Evolutionary conservation across 2,797 vertebrate genomes (phyloP).

Genomic region (Sparidentex hasta): DNA sequence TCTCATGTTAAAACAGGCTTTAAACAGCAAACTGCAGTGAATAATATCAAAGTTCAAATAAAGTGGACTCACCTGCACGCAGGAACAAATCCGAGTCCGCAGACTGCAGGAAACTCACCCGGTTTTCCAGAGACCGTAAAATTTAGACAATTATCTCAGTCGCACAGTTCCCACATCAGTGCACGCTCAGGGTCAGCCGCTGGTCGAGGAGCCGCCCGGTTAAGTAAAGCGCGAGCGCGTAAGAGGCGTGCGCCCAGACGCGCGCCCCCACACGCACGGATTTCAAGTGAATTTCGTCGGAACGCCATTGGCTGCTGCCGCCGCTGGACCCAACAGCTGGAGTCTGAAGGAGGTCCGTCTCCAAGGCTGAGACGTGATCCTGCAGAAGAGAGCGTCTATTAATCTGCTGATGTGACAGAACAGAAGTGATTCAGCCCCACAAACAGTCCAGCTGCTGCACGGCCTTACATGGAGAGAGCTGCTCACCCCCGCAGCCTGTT

Average conservation of each 20-base stretch:
- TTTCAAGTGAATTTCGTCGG: neutral
- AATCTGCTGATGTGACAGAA: slow-evolving; percentile 37
- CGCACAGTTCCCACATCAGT: slow-evolving; percentile 40
- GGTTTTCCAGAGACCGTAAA: slow-evolving; percentile 44
- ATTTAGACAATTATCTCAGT: slow-evolving; percentile 55
- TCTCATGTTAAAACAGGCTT: neutral
- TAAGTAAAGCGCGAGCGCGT: neutral
- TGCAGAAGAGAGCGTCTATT: slow-evolving; percentile 22
- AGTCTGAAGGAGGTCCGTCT: neutral
- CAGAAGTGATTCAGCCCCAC: slow-evolving; percentile 26
- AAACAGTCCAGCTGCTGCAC: slow-evolving; percentile 36
- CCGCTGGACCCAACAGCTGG: slow-evolving; percentile 17
- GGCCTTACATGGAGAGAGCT: slow-evolving; percentile 76
- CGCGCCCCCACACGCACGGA: neutral
- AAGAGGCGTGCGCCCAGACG: neutral
- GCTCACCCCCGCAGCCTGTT: slow-evolving; percentile 49
- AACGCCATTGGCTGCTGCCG: neutral
- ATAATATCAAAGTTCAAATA: neutral
- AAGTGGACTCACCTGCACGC: slow-evolving; percentile 63
- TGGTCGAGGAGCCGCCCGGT: slow-evolving; percentile 20
- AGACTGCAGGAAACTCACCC: slow-evolving; percentile 40
- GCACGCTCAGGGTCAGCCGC: slow-evolving; percentile 13
- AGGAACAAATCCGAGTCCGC: neutral
- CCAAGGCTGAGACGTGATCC: neutral
- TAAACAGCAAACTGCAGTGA: neutral